Evolutionary conservation across 92 coral and sea anemone genomes (phyloP).

Genomic region (Actinostola sp.): DNA sequence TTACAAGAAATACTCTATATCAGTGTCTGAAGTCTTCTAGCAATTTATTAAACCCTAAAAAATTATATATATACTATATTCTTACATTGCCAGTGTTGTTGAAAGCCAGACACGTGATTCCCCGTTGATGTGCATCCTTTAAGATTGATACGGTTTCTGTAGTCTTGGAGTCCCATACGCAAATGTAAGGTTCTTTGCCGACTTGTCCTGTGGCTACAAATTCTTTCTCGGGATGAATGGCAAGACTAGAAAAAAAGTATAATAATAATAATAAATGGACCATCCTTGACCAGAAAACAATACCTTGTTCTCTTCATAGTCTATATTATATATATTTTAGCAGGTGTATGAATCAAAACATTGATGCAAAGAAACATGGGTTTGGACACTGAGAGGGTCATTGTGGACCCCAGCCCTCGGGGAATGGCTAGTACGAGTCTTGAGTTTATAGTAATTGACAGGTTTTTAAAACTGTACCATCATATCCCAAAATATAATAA

Average conservation of each 20-base stretch:
- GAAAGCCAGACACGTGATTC: constrained; percentile 93
- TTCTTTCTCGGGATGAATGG: constrained; percentile 93
- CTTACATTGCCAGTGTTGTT: constrained; percentile 89
- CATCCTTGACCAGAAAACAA: neutral
- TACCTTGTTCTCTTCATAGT: no score
- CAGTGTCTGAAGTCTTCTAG: constrained; percentile 8
- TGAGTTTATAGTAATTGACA: no score
- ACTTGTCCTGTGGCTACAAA: constrained; percentile 97
- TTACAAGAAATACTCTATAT: no score
- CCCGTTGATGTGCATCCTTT: constrained; percentile 96
- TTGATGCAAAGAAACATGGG: no score
- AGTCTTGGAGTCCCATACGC: constrained; percentile 94
- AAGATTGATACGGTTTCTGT: constrained; percentile 91
- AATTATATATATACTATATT: neutral
- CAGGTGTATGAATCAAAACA: no score
- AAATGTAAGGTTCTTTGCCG: constrained; percentile 95
- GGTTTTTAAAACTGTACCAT: no score
- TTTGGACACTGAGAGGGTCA: no score
- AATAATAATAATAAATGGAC: neutral
- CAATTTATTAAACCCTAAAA: no score
- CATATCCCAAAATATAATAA: no score
- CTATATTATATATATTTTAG: no score
- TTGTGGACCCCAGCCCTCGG: no score
- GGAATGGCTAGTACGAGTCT: no score
- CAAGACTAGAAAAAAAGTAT: constrained; percentile 88